Conservation (phyloP, 2,113 vertebrate genomes). For the Cepphus grylle region DNA sequence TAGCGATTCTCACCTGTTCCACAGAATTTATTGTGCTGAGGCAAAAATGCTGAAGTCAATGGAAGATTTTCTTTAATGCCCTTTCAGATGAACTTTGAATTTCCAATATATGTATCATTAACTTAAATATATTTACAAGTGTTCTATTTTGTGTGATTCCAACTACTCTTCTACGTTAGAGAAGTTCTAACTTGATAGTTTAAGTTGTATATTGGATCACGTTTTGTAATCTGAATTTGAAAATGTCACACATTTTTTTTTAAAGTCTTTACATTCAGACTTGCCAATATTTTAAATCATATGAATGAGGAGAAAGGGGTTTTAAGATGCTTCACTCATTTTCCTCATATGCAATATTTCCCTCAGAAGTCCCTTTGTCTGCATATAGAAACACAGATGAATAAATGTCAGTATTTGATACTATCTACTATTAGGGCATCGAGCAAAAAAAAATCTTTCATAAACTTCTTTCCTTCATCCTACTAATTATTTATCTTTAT, state of each 20-base stretch:
- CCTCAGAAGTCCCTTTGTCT: background rate
- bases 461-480: background rate
- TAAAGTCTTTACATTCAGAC: background rate
- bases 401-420: background rate
- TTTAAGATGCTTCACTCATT: background rate
- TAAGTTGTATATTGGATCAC: background rate
- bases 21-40: background rate
- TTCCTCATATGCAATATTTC: background rate
- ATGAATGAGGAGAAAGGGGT: background rate
- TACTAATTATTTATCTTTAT: background rate
- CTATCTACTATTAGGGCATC: background rate
- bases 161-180: background rate
- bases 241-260: background rate
- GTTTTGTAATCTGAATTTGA: background rate
- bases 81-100: background rate
- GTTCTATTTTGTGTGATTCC: background rate
- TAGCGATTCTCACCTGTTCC: background rate
- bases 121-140: background rate
- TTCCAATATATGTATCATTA: background rate
- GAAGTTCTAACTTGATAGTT: background rate
- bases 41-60: background rate
- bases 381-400: background rate
- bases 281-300: background rate
- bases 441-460: background rate
- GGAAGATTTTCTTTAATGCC: background rate